Evolutionary conservation across 2,888 invertebrate genomes (phyloP).

Genomic region (Fragum fragum): DNA sequence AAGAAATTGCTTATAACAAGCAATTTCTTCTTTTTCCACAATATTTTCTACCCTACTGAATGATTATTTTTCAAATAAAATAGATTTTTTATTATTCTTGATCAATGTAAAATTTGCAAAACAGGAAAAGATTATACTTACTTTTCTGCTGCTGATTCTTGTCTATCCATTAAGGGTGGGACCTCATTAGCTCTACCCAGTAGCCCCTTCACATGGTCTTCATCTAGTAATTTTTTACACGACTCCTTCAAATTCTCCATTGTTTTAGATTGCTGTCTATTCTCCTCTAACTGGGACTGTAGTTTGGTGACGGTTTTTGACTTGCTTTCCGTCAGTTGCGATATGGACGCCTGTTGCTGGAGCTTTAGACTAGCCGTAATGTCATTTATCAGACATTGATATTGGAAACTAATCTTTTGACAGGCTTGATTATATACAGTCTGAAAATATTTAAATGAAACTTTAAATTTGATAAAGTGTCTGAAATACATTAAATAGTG

Average conservation of each 20-base stretch:
- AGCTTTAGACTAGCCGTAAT: conserved; percentile 73
- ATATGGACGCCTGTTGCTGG: conserved; percentile 71
- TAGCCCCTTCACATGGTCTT: conserved; percentile 70
- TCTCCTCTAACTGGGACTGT: conserved; percentile 70
- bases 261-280: conserved; percentile 65
- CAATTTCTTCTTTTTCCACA: no score
- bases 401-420: conserved; percentile 78
- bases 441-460: conserved; percentile 54
- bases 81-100: no score
- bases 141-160: conserved; percentile 65
- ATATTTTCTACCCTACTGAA: no score
- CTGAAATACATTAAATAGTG: not conserved
- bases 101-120: no score
- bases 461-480: not conserved
- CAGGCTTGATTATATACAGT: conserved; percentile 73
- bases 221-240: conserved; percentile 74
- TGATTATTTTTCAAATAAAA: no score
- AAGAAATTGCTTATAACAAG: no score
- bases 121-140: conserved; percentile 28
- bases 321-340: conserved; percentile 60
- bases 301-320: conserved; percentile 59
- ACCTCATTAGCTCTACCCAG: conserved; percentile 73
- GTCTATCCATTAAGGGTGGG: conserved; percentile 66
- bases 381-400: conserved; percentile 76
- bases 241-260: conserved; percentile 72